These are phyloP conservation scores for Rhyacichthys aspro DNA, from an alignment of 2,797 vertebrate species.

Conservation along the genomic window DNA sequence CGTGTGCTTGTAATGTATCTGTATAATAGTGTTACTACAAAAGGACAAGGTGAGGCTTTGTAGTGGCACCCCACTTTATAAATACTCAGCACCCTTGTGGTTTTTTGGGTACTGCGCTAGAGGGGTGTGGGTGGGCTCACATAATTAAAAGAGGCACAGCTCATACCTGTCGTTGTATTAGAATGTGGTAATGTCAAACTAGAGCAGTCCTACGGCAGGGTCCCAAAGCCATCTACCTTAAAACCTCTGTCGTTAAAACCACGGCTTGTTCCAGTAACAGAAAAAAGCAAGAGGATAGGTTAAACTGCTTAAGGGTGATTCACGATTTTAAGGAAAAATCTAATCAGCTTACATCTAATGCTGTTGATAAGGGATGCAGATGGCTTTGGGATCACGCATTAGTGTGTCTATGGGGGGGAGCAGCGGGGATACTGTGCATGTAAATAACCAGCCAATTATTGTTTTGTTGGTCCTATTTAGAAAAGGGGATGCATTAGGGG, in stretches of 20 bases:
- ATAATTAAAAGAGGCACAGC: conserved; percentile 67
- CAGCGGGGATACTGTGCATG: conserved; percentile 72
- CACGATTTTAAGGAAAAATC: conserved; percentile 32
- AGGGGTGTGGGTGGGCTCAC: conserved; percentile 40
- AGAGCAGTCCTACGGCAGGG: conserved; percentile 72
- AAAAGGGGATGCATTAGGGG: conserved; percentile 47
- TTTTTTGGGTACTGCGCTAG: conserved; percentile 9
- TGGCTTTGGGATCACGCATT: conserved; percentile 75
- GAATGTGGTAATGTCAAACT: conserved; percentile 76
- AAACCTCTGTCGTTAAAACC: conserved; percentile 5
- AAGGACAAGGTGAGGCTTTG: conserved; percentile 59
- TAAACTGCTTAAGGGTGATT: not conserved
- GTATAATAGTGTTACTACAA: conserved; percentile 49
- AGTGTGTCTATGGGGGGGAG: conserved; percentile 61
- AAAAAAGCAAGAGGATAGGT: not conserved
- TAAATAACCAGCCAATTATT: conserved; percentile 80
- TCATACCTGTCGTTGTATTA: conserved; percentile 77
- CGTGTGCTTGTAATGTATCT: conserved; percentile 26
- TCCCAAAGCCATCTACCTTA: conserved; percentile 67
- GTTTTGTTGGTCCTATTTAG: conserved; percentile 73
- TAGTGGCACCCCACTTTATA: conserved; percentile 67
- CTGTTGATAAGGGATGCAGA: conserved; percentile 48
- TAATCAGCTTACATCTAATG: conserved; percentile 22
- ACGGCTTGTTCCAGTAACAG: not conserved
- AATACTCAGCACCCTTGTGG: conserved; percentile 62